Percentiles rank a stretch among this genome's conserved stretches.
Evolutionary conservation across 1,140 invertebrate species (phyloP).

Genomic region (Zaprionus africanus): DNA sequence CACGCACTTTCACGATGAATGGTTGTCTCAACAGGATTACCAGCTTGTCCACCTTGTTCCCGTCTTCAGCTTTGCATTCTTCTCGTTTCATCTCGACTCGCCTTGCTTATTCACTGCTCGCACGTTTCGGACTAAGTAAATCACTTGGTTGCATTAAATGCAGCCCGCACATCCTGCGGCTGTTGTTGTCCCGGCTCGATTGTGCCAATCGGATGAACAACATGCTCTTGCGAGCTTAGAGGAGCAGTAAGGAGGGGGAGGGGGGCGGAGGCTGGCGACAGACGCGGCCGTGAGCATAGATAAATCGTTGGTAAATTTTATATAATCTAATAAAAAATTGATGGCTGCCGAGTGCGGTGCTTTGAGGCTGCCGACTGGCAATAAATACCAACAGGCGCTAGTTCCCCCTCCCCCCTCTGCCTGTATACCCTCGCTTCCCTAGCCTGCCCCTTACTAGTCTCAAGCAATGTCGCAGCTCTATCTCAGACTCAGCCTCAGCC

Average conservation of each 20-base stretch:
- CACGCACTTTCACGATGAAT: neutral
- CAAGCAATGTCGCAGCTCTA: constrained; percentile 1
- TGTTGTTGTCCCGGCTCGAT: constrained; percentile 42
- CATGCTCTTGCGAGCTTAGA: constrained; percentile 5
- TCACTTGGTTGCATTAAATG: constrained; percentile 57
- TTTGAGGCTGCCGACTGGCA: constrained; percentile 58
- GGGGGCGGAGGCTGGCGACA: constrained; percentile 31
- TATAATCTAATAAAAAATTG: constrained; percentile 83
- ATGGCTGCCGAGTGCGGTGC: constrained; percentile 74
- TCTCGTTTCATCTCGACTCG: neutral
- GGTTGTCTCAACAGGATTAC: neutral
- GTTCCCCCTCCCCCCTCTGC: neutral
- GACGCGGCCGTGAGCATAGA: constrained; percentile 66
- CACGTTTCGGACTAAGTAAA: constrained; percentile 38
- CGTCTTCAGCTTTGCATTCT: too few relatives aligned
- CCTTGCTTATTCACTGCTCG: neutral
- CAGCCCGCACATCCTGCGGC: constrained; percentile 51
- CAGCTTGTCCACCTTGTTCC: too few relatives aligned
- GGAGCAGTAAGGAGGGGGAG: too few relatives aligned
- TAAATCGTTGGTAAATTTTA: constrained; percentile 82
- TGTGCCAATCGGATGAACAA: constrained; percentile 53
- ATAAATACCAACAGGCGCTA: constrained; percentile 72
- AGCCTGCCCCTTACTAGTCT: neutral
- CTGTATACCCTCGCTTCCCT: neutral
- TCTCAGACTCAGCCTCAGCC: neutral